Conservation (phyloP, 2,113 vertebrate species). For the Accipiter virgatus region DNA sequence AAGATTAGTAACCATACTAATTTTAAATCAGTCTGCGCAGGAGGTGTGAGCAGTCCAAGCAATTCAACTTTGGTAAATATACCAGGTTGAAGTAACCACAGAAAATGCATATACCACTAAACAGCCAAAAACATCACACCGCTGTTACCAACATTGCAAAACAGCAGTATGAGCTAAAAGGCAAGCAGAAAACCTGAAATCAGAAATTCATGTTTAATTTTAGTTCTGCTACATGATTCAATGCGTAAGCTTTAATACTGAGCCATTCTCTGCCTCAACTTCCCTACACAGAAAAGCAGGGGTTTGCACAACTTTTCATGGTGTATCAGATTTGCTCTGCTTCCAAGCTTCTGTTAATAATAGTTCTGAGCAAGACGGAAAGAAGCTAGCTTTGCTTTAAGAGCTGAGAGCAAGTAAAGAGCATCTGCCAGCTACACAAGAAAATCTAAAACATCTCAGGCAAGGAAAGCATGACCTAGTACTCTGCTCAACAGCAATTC, state of each 20-base stretch:
- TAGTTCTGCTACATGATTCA: neutral
- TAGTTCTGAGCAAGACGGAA: neutral
- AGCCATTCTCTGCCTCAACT: neutral
- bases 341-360: conserved; percentile 3
- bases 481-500: neutral
- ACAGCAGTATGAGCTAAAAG: neutral
- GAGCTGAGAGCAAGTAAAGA: neutral
- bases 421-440: neutral
- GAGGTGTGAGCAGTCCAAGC: neutral
- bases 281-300: neutral
- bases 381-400: neutral
- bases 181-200: neutral
- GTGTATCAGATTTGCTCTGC: neutral
- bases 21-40: neutral
- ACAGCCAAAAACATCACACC: neutral
- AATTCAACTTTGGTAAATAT: neutral
- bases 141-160: neutral
- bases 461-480: neutral
- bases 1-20: neutral
- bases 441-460: neutral
- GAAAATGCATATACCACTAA: neutral
- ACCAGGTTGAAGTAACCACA: neutral
- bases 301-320: neutral
- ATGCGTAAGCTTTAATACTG: neutral
- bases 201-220: neutral